Percentiles rank a stretch among this genome's conserved stretches.
phyloP scores from a whole-genome alignment of 2,888 invertebrate genomes.

The Iselma pallidipennis region DNA sequence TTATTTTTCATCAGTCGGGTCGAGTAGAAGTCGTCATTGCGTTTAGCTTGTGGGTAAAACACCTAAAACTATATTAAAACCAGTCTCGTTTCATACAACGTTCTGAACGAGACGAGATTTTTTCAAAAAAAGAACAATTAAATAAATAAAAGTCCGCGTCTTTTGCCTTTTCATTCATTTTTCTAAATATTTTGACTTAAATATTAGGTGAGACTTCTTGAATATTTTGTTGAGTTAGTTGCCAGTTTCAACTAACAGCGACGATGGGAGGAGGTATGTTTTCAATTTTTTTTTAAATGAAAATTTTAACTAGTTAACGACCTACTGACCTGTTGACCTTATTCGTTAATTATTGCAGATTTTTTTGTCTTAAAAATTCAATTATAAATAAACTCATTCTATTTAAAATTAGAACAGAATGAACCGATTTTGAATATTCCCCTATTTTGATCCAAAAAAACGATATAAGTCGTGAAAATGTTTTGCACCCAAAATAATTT shows the following conservation, averaged over 20 bases:
- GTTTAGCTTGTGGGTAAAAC: background rate
- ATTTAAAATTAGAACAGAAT: too few species aligned
- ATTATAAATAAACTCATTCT: too few species aligned
- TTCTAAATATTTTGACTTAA: background rate
- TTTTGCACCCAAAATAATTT: background rate
- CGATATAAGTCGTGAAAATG: too few species aligned
- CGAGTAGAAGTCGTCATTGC: slow-evolving; percentile 1
- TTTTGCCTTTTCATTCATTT: background rate
- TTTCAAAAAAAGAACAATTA: too few species aligned
- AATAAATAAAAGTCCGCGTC: background rate
- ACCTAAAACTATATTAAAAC: background rate
- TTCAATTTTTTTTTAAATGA: background rate
- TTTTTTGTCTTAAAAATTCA: background rate
- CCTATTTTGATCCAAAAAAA: too few species aligned
- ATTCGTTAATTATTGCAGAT: background rate
- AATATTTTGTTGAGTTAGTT: background rate
- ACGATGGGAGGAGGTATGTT: background rate
- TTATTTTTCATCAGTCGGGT: background rate
- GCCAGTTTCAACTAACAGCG: background rate
- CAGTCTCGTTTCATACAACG: background rate
- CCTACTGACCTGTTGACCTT: background rate
- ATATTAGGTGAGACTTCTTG: background rate
- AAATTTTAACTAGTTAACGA: background rate
- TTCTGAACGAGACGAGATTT: background rate
- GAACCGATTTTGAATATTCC: too few species aligned